Conservation (phyloP, 2,888 invertebrate genomes). For the Diachrysia chrysitis region DNA sequence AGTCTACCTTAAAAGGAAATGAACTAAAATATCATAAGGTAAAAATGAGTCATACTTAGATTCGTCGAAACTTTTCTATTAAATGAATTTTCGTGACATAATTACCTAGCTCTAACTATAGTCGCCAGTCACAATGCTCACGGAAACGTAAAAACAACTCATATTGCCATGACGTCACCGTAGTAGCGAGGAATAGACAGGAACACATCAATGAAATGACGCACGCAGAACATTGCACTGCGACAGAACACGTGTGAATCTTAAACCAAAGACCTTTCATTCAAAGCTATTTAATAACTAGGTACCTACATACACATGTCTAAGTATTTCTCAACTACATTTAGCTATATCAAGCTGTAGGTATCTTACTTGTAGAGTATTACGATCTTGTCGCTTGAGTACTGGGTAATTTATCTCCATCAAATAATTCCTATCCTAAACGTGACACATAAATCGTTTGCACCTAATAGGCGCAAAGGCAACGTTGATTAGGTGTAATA, state of each 20-base stretch:
- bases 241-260: conserved; percentile 2
- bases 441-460: not conserved
- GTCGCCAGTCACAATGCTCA: not conserved
- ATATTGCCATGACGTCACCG: not conserved
- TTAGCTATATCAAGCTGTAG: too few species aligned
- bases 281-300: not conserved
- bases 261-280: not conserved
- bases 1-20: too few species aligned
- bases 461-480: too few species aligned
- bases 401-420: too few species aligned
- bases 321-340: too few species aligned
- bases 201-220: conserved; percentile 3
- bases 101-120: not conserved
- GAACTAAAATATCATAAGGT: too few species aligned
- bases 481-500: too few species aligned
- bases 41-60: too few species aligned
- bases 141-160: conserved; percentile 3
- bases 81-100: too few species aligned
- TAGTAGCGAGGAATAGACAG: not conserved
- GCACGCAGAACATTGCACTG: not conserved
- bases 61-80: not conserved
- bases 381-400: not conserved
- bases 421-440: not conserved
- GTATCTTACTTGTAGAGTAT: too few species aligned
- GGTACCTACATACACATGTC: too few species aligned